Evolutionary conservation across 2,797 vertebrate species (phyloP), one percentile per base, ranked within the genome.

Genomic region (Microctenopoma lineatum): DNA sequence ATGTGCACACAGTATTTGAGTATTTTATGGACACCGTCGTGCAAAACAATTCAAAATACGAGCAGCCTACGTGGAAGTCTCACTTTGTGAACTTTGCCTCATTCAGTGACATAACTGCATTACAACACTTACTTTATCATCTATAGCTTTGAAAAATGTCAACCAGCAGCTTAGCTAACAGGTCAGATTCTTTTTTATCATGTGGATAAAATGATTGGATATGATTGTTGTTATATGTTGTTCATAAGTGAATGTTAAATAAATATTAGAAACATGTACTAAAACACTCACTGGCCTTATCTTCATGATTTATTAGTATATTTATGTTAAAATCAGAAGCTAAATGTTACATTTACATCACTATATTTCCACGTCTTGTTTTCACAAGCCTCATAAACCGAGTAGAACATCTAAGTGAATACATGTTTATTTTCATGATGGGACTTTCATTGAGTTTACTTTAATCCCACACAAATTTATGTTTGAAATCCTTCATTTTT

Each of bases 401-500:
- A 39, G 14, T 3, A 13, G 38, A 14, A 11, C 38, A 39, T 12
- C 10, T 12, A 29, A 29, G 27, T 4, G 27, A 29, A 29, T 39
- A 39, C 38, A 39, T 29, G 38, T 0, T 39, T 39, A 11, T 39
- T 10, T 39, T 10, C 3, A 39, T 4, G 10, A 39, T 39, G 1
- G 12, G 12, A 21, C 21, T 12, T 29, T 32, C 29, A 32, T 32
- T 32, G 4, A 32, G 29, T 16, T 15, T 7, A 42, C 14, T 16
- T 42, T 42, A 42, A 42, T 91, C 87, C 92, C 92, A 94, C 0
- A 41, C 36, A 75, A 94, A 94, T 47, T 62, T 84, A 32, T 87
- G 90, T n/a, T 77, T 65, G 13, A 92, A 76, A 59, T 90, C 82
- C 59, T 84, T 90, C 87, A 92, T 92, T 75, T 81, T 87, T 1